A percentile compares a stretch with the other conserved stretches of the same genome.
These are phyloP conservation scores for Carcharodon carcharias DNA, from an alignment of 2,797 vertebrate genomes.

Conservation along the genomic window DNA sequence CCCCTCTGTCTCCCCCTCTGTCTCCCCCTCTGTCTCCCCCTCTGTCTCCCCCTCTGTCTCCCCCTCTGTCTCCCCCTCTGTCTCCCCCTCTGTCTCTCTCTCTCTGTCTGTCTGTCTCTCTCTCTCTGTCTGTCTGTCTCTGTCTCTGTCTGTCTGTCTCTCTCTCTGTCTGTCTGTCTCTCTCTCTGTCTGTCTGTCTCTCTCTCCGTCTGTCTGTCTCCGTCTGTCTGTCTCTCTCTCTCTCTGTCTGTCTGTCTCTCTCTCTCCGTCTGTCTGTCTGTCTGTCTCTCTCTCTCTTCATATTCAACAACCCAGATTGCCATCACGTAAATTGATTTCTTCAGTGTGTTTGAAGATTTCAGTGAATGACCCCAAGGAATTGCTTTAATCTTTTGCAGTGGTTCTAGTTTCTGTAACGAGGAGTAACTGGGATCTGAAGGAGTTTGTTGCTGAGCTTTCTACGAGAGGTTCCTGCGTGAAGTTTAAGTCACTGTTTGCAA, in stretches of 20 bases:
- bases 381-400: neutral
- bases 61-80: neutral
- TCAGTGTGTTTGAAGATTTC: neutral
- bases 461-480: neutral
- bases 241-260: neutral
- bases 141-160: neutral
- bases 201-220: neutral
- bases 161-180: neutral
- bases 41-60: neutral
- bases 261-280: neutral
- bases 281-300: neutral
- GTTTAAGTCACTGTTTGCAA: neutral
- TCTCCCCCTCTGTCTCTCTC: neutral
- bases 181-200: neutral
- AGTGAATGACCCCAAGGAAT: neutral
- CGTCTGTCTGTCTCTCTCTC: neutral
- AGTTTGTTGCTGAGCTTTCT: neutral
- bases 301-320: neutral
- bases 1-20: neutral
- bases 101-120: neutral
- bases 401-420: neutral
- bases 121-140: neutral
- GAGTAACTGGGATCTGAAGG: neutral
- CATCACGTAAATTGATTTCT: neutral
- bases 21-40: neutral